A percentile compares a stretch with the other conserved stretches of the same genome.
Evolutionary conservation across 2,113 vertebrate genomes (phyloP).

Genomic region (Gulo gulo): DNA sequence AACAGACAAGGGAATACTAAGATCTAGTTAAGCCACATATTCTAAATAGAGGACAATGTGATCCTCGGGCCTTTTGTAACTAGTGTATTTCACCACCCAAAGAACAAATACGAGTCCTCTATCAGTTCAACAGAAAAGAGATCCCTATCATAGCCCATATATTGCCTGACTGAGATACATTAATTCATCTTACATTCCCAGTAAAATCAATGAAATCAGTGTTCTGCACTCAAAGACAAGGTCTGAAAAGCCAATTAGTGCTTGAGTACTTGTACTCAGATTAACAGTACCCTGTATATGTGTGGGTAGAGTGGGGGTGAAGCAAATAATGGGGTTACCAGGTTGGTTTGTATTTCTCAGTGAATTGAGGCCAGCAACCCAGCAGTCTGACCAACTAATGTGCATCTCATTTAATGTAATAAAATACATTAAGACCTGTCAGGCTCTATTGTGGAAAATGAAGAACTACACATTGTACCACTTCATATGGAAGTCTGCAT

Average conservation of each 20-base stretch:
- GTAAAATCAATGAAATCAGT: neutral
- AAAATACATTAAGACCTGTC: conserved; percentile 85
- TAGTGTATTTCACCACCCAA: neutral
- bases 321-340: neutral
- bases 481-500: conserved; percentile 82
- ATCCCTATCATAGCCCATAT: neutral
- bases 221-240: neutral
- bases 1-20: neutral
- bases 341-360: conserved; percentile 47
- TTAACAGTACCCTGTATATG: neutral
- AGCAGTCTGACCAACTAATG: conserved; percentile 81
- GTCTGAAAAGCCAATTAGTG: neutral
- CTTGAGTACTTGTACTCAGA: neutral
- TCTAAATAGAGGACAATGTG: conserved; percentile 44
- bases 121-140: neutral
- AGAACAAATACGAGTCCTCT: neutral
- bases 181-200: neutral
- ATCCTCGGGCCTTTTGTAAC: neutral
- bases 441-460: conserved; percentile 82
- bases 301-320: neutral
- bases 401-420: conserved; percentile 84
- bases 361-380: conserved; percentile 61
- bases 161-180: neutral
- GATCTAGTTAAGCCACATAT: neutral
- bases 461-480: conserved; percentile 80